These are phyloP conservation scores for Procambarus virginalis DNA, from an alignment of 1,140 invertebrate genomes.

Conservation along the genomic window DNA sequence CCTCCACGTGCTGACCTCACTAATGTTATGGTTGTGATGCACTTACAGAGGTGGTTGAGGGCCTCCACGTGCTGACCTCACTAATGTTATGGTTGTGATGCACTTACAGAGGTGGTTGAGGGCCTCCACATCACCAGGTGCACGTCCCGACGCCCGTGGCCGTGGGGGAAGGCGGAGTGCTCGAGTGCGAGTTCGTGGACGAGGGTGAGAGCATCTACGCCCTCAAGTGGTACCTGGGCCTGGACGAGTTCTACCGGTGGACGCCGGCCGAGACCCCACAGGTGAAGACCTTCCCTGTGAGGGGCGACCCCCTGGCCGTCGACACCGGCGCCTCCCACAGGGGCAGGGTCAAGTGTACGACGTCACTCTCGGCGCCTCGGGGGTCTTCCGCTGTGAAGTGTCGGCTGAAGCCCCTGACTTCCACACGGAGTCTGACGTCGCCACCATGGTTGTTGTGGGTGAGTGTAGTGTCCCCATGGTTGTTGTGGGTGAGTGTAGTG, in stretches of 20 bases:
- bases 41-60: no score
- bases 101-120: no score
- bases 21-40: no score
- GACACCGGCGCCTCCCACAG: conserved; percentile 21
- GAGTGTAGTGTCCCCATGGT: no score
- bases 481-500: no score
- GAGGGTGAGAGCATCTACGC: conserved; percentile 15
- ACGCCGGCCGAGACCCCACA: conserved; percentile 39
- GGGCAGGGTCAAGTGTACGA: conserved; percentile 27
- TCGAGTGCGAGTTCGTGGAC: conserved; percentile 12
- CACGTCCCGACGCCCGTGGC: neutral
- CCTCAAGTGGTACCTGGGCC: conserved; percentile 33
- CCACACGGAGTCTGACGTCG: conserved; percentile 64
- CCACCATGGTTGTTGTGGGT: neutral
- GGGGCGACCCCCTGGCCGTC: conserved; percentile 26
- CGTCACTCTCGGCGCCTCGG: conserved; percentile 78
- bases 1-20: no score
- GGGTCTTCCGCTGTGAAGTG: conserved; percentile 84
- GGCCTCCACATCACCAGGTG: conserved; percentile 14
- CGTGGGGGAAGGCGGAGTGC: neutral
- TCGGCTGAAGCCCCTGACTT: conserved; percentile 85
- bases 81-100: no score
- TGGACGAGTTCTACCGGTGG: neutral
- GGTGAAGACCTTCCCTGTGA: conserved; percentile 44
- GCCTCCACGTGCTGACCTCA: no score